Evolutionary conservation across 2,113 vertebrate genomes (phyloP), one percentile per base, ranked within the genome.

Genomic region (Balaenoptera acutorostrata): DNA sequence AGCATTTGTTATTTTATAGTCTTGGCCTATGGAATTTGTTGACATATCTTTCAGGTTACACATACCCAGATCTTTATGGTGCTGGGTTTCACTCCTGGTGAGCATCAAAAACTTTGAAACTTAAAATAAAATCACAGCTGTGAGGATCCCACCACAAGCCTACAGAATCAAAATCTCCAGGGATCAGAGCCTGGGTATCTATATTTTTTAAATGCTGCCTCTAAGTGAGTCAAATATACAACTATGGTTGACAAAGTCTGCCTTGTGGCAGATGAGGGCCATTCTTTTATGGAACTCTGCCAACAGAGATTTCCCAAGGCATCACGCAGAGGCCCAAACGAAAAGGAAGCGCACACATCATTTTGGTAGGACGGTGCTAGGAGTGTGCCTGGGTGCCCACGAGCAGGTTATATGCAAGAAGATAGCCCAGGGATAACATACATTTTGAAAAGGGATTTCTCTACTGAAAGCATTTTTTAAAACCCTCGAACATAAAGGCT

Each of bases 81-180:
- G 3, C 21, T 69, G 61, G 6, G 10, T 55, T 92, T 96, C 13
- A 20, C 39, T 92, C 33, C 7, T 77, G 25, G 44, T 46, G 44
- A 78, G 25, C 25, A 29, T 29, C 31, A 46, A 61, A 64, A 44
- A 23, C 15, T 69, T 59, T 55, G 46, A 82, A 75, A 83, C 80
- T 36, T 90, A 61, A 88, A 59, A 71, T 39, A 93, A 72, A 39
- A 78, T 86, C 78, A 88, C 36, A 57, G 63, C 74, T 69, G 33
- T 41, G 29, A 36, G 14, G 5, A 57, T 72, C 31, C 21, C 6
- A 33, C 86, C 21, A 6, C n/a, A 33, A 6, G 23, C 31, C 8
- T 39, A 68, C 25, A 77, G 14, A 93, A 61, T 77, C 39, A 63
- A 55, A 66, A 88, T 82, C 33, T 14, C 36, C 41, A 36, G 17